Base-by-base conservation (phyloP, 2,113 vertebrate genomes). In the Zapornia atra region DNA sequence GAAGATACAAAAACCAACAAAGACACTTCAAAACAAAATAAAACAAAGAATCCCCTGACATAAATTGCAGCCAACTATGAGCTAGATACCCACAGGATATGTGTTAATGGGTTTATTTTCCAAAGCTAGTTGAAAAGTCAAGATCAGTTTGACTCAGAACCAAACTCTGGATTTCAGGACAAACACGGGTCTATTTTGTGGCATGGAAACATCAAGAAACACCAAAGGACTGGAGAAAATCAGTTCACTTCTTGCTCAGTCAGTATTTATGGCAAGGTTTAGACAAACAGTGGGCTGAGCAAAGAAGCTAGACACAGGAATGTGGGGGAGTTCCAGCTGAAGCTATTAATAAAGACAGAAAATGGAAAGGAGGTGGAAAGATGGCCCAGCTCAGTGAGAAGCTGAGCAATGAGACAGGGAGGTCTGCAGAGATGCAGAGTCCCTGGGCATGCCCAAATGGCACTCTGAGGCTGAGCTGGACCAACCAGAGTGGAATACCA, bases 401-500 rank as follows among this genome's bases (percentile, higher is more conserved):
- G 38, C 31, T 26, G 26, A 71, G 44, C 2, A 0, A 38, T 11
- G 17, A 56, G 53, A 20, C 28, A 80, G 26, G 5, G 21, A 59
- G 31, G 38, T 50, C 76, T 70, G 44, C 15, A 66, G 25, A 71
- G n/a, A 64, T 8, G 20, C 25, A n/a, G 6, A 9, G 6, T 28
- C 34, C 40, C 12, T 17, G 14, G 31, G 34, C 48, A 72, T 13
- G 42, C 4, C 29, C 1, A 0, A 9, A 29, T 17, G 21, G 25
- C 63, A 6, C 9, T 16, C 59, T 16, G 25, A 51, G 69, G 31
- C 28, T 66, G 24, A 71, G 24, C 12, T 66, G 59, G 28, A 61
- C 15, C 28, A 65, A 31, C 13, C 22, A 20, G 0, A 40, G 29
- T 4, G 6, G 40, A 81, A 54, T 5, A 59, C 4, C 1, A 4